These are phyloP conservation scores for Tetragnatha montana DNA, from an alignment of 2,888 invertebrate genomes.

Conservation along the genomic window DNA sequence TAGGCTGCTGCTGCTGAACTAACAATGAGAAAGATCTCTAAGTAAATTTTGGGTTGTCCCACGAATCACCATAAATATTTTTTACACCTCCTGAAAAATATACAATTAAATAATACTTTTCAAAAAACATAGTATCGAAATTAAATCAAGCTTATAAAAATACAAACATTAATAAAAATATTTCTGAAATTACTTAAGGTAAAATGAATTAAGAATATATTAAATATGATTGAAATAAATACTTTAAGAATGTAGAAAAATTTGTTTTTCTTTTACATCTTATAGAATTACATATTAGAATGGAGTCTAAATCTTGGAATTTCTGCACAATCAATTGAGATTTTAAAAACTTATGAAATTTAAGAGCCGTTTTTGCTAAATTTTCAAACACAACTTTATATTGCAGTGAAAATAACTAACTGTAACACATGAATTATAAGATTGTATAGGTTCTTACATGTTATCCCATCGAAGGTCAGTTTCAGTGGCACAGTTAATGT, in stretches of 20 bases:
- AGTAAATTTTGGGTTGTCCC: constrained; percentile 48
- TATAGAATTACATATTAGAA: too few relatives aligned
- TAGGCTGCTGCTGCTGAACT: too few relatives aligned
- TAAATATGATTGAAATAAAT: neutral
- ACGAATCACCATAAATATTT: constrained; percentile 51
- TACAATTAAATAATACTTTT: neutral
- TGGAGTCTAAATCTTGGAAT: too few relatives aligned
- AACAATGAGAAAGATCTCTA: neutral
- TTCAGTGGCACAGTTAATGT: too few relatives aligned
- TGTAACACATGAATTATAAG: too few relatives aligned
- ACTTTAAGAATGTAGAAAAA: neutral
- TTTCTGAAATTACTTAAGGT: neutral
- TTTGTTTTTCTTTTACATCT: neutral
- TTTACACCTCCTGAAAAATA: constrained; percentile 33
- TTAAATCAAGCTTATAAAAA: neutral
- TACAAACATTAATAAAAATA: neutral
- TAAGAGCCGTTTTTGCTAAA: too few relatives aligned
- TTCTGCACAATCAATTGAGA: too few relatives aligned
- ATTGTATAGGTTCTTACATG: too few relatives aligned
- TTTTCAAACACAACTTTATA: too few relatives aligned
- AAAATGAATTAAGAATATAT: neutral
- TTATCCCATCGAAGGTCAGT: too few relatives aligned
- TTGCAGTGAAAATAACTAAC: too few relatives aligned
- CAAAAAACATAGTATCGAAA: neutral
- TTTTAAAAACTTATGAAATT: too few relatives aligned